Conservation (phyloP, 2,113 vertebrate species). For the Sceloporus undulatus region DNA sequence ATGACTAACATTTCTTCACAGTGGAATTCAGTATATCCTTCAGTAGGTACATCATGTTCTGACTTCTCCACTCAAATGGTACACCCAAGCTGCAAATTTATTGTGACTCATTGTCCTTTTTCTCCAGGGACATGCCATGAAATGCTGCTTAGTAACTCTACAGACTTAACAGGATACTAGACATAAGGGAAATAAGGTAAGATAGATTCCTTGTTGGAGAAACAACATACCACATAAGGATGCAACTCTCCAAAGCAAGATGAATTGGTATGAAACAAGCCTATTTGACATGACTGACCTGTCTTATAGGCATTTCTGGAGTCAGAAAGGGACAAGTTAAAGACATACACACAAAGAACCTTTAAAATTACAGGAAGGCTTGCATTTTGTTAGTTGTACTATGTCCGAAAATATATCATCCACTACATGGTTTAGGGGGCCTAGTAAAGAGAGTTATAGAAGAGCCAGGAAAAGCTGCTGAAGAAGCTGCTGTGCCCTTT, state of each 20-base stretch:
- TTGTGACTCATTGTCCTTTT: not conserved
- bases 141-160: not conserved
- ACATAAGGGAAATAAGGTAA: not conserved
- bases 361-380: not conserved
- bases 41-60: not conserved
- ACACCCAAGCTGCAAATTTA: not conserved
- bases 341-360: not conserved
- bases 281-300: too few relatives aligned
- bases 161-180: not conserved
- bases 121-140: not conserved
- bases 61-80: constrained; percentile 23
- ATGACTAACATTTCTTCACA: not conserved
- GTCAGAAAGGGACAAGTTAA: too few relatives aligned
- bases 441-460: not conserved
- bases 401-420: too few relatives aligned
- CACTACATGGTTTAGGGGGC: too few relatives aligned
- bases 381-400: too few relatives aligned
- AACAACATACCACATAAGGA: not conserved
- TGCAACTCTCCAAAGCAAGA: constrained; percentile 21
- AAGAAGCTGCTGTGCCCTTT: not conserved
- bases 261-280: not conserved
- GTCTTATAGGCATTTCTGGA: not conserved
- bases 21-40: not conserved
- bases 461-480: not conserved
- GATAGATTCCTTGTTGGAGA: not conserved